Percentiles rank a stretch among this genome's conserved stretches.
Conservation (phyloP, 2,113 vertebrate species). For the Piaya cayana region DNA sequence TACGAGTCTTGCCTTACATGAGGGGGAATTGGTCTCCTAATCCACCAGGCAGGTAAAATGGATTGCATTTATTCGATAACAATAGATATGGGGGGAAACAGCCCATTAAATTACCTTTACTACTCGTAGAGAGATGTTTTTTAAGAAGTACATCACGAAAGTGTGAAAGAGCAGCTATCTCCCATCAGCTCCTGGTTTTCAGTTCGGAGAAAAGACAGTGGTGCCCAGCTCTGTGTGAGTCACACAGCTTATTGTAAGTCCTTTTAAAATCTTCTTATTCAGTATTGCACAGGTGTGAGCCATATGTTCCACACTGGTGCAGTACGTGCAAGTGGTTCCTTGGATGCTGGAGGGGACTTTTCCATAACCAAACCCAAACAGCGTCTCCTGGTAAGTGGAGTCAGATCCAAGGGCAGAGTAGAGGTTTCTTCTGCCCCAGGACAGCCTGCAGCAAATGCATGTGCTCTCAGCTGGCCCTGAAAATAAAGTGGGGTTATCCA, state of each 20-base stretch:
- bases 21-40: neutral
- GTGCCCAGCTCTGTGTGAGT: neutral
- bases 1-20: neutral
- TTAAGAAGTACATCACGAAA: neutral
- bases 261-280: neutral
- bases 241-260: neutral
- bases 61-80: neutral
- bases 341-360: neutral
- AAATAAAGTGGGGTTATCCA: neutral
- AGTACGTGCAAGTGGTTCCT: accelerated
- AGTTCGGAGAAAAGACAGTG: neutral
- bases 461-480: neutral
- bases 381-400: accelerated
- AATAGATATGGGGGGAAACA: neutral
- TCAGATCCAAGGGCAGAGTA: neutral
- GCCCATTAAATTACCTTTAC: conserved; percentile 1
- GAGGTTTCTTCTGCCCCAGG: neutral
- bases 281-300: neutral
- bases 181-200: neutral
- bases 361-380: accelerated
- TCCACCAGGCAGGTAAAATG: neutral
- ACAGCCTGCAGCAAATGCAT: neutral
- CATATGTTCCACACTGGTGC: neutral
- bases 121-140: neutral
- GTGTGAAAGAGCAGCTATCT: neutral